Evolutionary conservation across 2,113 vertebrate genomes (phyloP), one percentile per base, ranked within the genome.

Genomic region (Microtus montanus): DNA sequence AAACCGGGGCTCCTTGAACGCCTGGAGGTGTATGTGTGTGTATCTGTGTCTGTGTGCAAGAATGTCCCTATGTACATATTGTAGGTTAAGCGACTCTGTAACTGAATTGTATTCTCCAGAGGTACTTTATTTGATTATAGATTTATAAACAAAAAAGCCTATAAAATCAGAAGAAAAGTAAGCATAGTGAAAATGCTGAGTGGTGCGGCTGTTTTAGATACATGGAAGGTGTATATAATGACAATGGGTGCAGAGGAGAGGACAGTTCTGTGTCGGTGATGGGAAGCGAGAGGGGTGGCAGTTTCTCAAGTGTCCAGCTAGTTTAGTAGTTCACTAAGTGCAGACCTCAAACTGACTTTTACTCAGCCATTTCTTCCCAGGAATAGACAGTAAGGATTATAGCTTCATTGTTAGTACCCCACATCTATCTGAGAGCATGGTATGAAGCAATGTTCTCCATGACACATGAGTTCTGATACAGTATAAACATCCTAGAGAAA

Each of bases 201-300:
- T 20, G 7, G 13, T 33, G 8, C 8, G 33, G 30, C 19, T 22
- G 7, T 49, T 68, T 58, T 33, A 38, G 26, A 35, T 19, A 19
- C 15, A 30, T 8, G 7, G n/a, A 77, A 64, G n/a, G 19, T 38
- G 28, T 41, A 0, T 9, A 1, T 63, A 14, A 74, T 47, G n/a
- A 7, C 35, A 44, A 14, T 28, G 73, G 17, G 2, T 15, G 28
- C 12, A 28, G 68, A 68, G 2, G 15, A 89, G n/a, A 71, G 33
- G 64, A 26, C 20, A 30, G 12, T 13, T n/a, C 19, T 66, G 58
- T 20, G 47, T 66, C 1, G 0, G 6, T 0, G 3, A 47, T 4
- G 10, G 47, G 68, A 24, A 20, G 26, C 0, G 2, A 49, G 0
- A 38, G 30, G 13, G 64, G 11, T 12, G 19, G 8, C 5, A 22